These are phyloP conservation scores for Perca flavescens DNA, from an alignment of 2,113 vertebrate species.

Conservation along the genomic window DNA sequence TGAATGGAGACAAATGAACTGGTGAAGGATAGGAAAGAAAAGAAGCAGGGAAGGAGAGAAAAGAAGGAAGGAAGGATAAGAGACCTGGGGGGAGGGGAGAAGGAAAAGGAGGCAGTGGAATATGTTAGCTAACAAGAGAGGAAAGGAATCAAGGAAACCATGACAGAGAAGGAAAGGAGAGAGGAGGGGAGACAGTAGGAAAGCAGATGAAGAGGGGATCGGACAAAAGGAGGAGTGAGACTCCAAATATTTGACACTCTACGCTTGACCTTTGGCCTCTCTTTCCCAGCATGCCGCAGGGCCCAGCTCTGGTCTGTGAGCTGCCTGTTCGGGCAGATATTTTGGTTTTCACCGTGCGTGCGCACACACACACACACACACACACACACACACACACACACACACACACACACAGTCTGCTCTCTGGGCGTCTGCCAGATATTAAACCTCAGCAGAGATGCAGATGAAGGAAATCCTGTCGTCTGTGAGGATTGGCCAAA, in stretches of 20 bases:
- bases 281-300: not conserved
- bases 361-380: no score
- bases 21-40: no score
- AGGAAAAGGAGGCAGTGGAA: no score
- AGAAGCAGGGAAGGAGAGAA: no score
- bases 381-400: no score
- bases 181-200: not conserved
- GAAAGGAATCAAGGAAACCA: not conserved
- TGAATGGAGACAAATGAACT: not conserved
- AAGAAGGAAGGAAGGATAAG: not conserved
- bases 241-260: not conserved
- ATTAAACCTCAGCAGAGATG: conserved; percentile 18
- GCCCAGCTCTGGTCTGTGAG: conserved; percentile 15
- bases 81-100: no score
- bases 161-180: not conserved
- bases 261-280: conserved; percentile 39
- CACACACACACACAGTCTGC: not conserved
- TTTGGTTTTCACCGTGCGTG: not conserved
- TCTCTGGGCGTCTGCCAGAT: conserved; percentile 9
- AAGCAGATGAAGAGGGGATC: not conserved
- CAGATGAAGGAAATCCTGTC: conserved; percentile 22
- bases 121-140: no score
- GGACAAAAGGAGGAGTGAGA: not conserved
- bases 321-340: conserved; percentile 17
- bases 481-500: conserved; percentile 17